phyloP scores from a whole-genome alignment of 1,140 invertebrate genomes.

The Monomorium pharaonis region DNA sequence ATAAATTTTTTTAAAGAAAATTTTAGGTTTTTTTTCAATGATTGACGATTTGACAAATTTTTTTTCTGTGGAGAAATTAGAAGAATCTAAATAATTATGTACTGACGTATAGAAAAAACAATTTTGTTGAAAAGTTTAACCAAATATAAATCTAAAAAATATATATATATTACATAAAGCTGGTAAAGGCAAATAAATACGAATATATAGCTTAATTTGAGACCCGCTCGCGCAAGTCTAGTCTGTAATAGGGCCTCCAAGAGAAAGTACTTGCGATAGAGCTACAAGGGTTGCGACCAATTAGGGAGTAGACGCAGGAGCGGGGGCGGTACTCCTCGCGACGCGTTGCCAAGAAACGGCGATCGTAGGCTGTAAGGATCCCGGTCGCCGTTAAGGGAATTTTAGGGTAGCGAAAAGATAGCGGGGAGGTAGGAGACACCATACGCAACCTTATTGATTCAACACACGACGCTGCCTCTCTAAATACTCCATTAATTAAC shows the following conservation, averaged over 20 bases:
- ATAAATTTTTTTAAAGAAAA: no score
- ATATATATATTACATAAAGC: no score
- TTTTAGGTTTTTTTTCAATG: no score
- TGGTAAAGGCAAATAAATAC: neutral
- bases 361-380: conserved; percentile 73
- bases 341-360: conserved; percentile 78
- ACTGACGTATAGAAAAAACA: no score
- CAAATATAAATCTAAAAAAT: no score
- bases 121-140: no score
- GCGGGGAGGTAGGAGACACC: conserved; percentile 55
- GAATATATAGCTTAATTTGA: neutral
- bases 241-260: neutral
- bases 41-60: no score
- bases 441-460: conserved; percentile 77
- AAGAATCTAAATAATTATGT: no score
- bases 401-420: conserved; percentile 61
- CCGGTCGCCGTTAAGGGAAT: conserved; percentile 66
- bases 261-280: conserved; percentile 56
- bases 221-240: neutral
- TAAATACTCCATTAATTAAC: conserved; percentile 75
- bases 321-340: conserved; percentile 71
- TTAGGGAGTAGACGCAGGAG: conserved; percentile 72
- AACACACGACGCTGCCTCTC: conserved; percentile 62
- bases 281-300: conserved; percentile 75
- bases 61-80: no score